Conservation (phyloP, 2,113 vertebrate genomes). For the Tyto alba region DNA sequence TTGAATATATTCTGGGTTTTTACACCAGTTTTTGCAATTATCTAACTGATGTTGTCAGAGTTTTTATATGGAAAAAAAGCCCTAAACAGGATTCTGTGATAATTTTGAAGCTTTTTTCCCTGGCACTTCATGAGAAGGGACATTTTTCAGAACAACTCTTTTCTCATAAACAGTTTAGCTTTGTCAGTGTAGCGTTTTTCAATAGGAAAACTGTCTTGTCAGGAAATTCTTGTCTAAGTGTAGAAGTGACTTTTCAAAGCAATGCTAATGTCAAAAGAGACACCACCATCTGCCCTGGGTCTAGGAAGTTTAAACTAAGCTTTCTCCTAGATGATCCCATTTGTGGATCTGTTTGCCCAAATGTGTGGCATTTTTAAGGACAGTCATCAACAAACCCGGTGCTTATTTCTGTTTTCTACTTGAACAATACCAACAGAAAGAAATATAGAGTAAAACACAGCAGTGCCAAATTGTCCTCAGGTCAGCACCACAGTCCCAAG, state of each 20-base stretch:
- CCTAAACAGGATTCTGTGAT: not conserved
- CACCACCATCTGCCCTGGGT: not conserved
- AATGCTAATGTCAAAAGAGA: not conserved
- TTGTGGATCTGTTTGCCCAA: not conserved
- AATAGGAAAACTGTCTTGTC: not conserved
- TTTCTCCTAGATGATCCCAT: not conserved
- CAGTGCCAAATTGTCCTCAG: too few relatives aligned
- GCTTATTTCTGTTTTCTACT: not conserved
- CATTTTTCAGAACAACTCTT: not conserved
- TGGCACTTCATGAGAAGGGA: not conserved
- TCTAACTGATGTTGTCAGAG: not conserved
- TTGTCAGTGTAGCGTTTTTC: not conserved
- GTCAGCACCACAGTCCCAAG: not conserved
- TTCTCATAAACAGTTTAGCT: not conserved
- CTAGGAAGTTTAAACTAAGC: not conserved
- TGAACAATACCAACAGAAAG: not conserved
- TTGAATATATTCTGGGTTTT: not conserved
- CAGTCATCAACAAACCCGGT: not conserved
- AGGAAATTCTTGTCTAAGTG: not conserved
- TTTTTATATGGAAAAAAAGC: not conserved
- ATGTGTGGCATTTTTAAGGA: not conserved
- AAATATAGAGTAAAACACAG: not conserved
- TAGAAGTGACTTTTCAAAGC: not conserved
- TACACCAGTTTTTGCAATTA: not conserved
- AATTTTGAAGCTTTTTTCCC: not conserved